Base-by-base conservation (phyloP, 1,140 invertebrate species). In the Pachypeltis micranthus region DNA sequence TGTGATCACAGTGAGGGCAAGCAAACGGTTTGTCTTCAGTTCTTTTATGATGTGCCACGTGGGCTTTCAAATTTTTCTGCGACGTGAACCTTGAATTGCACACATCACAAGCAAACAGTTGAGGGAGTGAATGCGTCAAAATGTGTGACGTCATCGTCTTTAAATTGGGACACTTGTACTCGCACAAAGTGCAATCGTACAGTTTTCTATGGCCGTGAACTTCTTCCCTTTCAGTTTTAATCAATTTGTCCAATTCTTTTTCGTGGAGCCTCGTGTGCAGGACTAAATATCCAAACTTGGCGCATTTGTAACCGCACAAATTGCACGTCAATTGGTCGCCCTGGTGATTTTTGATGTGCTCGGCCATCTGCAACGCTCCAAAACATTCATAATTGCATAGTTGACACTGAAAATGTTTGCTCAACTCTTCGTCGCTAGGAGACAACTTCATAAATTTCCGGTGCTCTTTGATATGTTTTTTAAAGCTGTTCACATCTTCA, bases 111-210 rank as follows among this genome's bases (percentile, higher is more conserved):
- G 47, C 47, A 21, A 51, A 51, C 19, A 51, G 23, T 21, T 51
- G 47, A 4, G 47, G 47, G 12, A 51, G 19, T 21, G 47, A 51
- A 51, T 51, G 47, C 4, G 47, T 51, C 47, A 21, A 14, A 51
- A 51, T 51, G 19, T 51, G 47, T 10, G 47, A 51, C 47, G 23
- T 51, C 21, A 51, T 4, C 12, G 47, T 51, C 10, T 3, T 10
- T 4, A 51, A 14, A 4, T 51, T 51, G 7, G 47, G 7, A 21
- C 47, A 16, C 19, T 51, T 51, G 19, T 14, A 51, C 21, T 51
- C 47, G 23, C 47, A 51, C 47, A 51, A 51, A 51, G 47, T 51
- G 47, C 47, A 51, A 51, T 51, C 47, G 21, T 51, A 51, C 21
- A 51, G 23, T 51, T 51, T 51, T 7, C 23, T 21, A 21, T 7